Percentiles rank a stretch among this genome's conserved stretches.
phyloP scores from a whole-genome alignment of 2,888 invertebrate genomes.

The Chydorus sphaericus region DNA sequence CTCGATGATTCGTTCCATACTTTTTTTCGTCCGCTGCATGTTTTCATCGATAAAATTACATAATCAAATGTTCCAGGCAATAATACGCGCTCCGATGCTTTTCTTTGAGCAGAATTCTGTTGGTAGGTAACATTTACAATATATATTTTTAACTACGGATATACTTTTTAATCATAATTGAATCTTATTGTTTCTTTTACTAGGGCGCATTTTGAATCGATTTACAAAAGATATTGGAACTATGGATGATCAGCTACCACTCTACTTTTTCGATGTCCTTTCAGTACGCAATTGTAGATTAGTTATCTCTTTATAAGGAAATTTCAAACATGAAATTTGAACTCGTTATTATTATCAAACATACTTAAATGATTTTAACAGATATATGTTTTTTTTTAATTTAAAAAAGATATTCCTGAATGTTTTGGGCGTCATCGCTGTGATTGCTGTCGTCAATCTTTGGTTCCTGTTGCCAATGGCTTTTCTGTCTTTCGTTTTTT shows the following conservation, averaged over 20 bases:
- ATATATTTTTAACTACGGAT: too few species aligned
- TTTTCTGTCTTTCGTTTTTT: not conserved
- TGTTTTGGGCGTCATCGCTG: constrained; percentile 31
- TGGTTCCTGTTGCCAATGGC: constrained; percentile 24
- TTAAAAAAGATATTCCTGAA: constrained; percentile 19
- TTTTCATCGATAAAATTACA: too few species aligned
- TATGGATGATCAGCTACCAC: constrained; percentile 55
- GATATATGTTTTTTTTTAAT: not conserved
- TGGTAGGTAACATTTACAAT: too few species aligned
- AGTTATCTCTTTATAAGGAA: not conserved
- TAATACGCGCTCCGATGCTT: too few species aligned
- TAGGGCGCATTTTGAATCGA: constrained; percentile 62
- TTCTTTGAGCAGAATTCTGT: too few species aligned
- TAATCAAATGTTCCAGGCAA: too few species aligned
- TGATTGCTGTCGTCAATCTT: constrained; percentile 33
- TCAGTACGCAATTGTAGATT: constrained; percentile 7
- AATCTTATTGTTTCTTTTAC: constrained; percentile 15
- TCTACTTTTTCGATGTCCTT: constrained; percentile 40
- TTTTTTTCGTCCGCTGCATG: too few species aligned
- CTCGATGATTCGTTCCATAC: too few species aligned
- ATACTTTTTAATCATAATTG: too few species aligned
- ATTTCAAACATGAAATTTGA: too few species aligned
- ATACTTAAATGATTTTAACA: not conserved
- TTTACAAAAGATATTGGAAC: constrained; percentile 74
- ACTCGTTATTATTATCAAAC: not conserved